Evolutionary conservation across 1,140 invertebrate species (phyloP), one percentile per base, ranked within the genome.

Genomic region (Coptotermes formosanus): DNA sequence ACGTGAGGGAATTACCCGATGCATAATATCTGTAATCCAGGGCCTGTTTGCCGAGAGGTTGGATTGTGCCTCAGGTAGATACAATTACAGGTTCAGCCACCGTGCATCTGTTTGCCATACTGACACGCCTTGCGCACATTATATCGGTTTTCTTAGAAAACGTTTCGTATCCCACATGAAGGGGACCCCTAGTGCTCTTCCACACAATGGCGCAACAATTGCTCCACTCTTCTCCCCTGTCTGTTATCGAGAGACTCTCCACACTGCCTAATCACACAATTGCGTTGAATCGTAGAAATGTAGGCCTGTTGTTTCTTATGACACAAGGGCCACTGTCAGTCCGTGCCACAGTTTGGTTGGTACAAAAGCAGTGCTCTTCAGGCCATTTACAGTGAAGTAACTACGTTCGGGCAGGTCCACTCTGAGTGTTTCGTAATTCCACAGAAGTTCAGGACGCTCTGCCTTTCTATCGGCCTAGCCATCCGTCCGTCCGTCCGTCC

Each of bases 121-220:
- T n/a, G 25, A 75, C 64, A 75, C 25, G 64, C 64, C 64, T 75
- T n/a, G 64, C 19, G 52, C 52, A 16, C 64, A n/a, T 75, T 30
- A 75, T 75, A 75, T 75, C 64, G 25, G 64, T 30, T 75, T 75
- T 75, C 64, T 75, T 75, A 75, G 64, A 75, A 75, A 75, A 75
- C 64, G 14, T 75, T 75, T 30, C 64, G n/a, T 8, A 75, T 75
- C n/a, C 64, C 25, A 75, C 64, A 30, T 30, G 64, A 30, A 75
- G 64, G 64, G 64, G 16, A 69, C 6, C 64, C 64, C 64, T 75
- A 38, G 38, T 38, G 6, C n/a, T 30, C 25, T 75, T n/a, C 64
- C 25, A 75, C 64, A 75, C 64, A 75, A 75, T 75, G n/a, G 64
- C 64, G n/a, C n/a, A 75, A 75, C 64, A 30, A 75, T 75, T 75